Conservation (phyloP, 2,888 invertebrate genomes). For the Zeuzera pyrina region DNA sequence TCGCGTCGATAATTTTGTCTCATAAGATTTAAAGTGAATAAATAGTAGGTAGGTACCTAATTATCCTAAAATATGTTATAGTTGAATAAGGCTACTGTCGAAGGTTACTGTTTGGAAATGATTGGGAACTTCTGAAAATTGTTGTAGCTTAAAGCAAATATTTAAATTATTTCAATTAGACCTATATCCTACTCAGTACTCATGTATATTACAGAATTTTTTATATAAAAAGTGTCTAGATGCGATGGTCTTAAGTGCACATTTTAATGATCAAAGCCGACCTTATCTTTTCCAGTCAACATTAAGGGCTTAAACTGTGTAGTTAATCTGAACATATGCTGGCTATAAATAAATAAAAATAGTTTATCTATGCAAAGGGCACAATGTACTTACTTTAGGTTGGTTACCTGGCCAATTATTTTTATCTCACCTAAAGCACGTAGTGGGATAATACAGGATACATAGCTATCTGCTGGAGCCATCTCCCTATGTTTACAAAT, state of each 20-base stretch:
- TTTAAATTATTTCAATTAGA: too few relatives aligned
- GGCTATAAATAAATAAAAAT: conserved; percentile 33
- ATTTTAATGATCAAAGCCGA: conserved; percentile 24
- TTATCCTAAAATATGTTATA: too few relatives aligned
- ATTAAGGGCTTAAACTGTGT: conserved; percentile 11
- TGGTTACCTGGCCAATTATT: conserved; percentile 40
- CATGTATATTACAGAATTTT: too few relatives aligned
- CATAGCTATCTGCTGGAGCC: conserved; percentile 13
- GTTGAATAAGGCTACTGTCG: too few relatives aligned
- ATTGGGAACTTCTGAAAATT: too few relatives aligned
- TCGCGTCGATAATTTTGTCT: too few relatives aligned
- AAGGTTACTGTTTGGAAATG: too few relatives aligned
- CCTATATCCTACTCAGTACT: too few relatives aligned
- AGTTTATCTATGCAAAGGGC: conserved; percentile 32
- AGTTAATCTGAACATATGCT: conserved; percentile 26
- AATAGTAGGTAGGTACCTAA: too few relatives aligned
- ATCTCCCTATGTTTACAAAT: conserved; percentile 9
- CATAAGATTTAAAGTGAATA: too few relatives aligned
- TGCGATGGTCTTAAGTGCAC: conserved; percentile 16
- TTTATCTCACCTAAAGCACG: conserved; percentile 23
- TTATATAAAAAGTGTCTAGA: too few relatives aligned
- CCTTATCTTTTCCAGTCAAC: conserved; percentile 9
- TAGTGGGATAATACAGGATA: conserved; percentile 4
- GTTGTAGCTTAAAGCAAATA: too few relatives aligned
- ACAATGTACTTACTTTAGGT: conserved; percentile 12